Evolutionary conservation across 2,888 invertebrate species (phyloP).

Genomic region (Geotrupes spiniger): DNA sequence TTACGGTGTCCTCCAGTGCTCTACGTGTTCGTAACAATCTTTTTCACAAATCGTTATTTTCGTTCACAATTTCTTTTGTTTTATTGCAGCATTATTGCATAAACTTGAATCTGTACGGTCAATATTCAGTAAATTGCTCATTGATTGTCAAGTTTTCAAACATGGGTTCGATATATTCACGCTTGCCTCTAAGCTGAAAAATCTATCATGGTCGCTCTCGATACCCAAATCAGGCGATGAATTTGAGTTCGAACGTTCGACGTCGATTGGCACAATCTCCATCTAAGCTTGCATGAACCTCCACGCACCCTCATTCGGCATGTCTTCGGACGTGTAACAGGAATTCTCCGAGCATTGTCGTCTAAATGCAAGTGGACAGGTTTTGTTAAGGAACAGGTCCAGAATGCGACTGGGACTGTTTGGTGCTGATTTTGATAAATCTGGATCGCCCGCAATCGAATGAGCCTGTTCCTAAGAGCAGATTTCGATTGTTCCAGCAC

Average conservation of each 20-base stretch:
- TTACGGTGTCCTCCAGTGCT: conserved; percentile 73
- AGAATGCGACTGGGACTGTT: conserved; percentile 26
- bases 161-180: conserved; percentile 45
- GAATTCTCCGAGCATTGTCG: conserved; percentile 46
- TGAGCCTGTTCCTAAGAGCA: conserved; percentile 44
- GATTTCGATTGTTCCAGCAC: conserved; percentile 48
- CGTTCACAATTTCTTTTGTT: conserved; percentile 47
- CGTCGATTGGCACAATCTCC: conserved; percentile 29
- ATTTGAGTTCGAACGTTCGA: conserved; percentile 48
- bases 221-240: conserved; percentile 87
- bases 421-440: conserved; percentile 26
- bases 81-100: conserved; percentile 39
- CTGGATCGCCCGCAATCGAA: conserved; percentile 34
- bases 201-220: conserved; percentile 72
- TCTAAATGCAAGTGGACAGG: conserved; percentile 20
- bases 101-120: conserved; percentile 27
- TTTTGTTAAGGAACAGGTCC: conserved; percentile 23
- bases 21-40: conserved; percentile 69
- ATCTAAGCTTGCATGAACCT: background rate
- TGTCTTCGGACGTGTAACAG: conserved; percentile 52
- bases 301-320: conserved; percentile 21
- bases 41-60: conserved; percentile 69
- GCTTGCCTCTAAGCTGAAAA: conserved; percentile 63
- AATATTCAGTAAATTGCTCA: conserved; percentile 46
- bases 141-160: conserved; percentile 48